Evolutionary conservation across 2,888 invertebrate species (phyloP), one percentile per base, ranked within the genome.

Genomic region (Sesia bembeciformis): DNA sequence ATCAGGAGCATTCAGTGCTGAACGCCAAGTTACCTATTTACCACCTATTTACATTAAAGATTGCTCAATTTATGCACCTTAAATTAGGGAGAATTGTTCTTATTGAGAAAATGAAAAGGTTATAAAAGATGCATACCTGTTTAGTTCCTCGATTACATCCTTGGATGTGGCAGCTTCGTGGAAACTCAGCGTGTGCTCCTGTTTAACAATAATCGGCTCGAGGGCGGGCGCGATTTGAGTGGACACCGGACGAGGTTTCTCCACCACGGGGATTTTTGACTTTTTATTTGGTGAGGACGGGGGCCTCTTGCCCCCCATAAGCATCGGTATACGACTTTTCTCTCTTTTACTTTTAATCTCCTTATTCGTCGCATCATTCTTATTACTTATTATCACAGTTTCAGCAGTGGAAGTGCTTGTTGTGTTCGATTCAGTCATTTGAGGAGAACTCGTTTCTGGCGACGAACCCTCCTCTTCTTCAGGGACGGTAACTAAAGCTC

Each of bases 131-230:
- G 54, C 66, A 69, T 57, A 87, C 90, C 90, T 90, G 73, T 94
- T 94, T 23, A 94, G 84, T 70, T 94, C 94, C 66, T 94, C 94
- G 63, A 94, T 94, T 54, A 94, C 93, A 72, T 94, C 94, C 71
- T 94, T 94, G 50, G 94, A 94, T 43, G 94, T 93, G 7, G 94
- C 93, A 58, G 93, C 90, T 70, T 94, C 94, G 66, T 93, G 94
- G 70, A 94, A 94, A 79, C 93, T 93, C 57, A 93, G 78, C 5
- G 91, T 92, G 64, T 93, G 86, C 56, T 92, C 92, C 63, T 88
- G 90, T 62, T 83, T 84, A 38, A 90, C 82, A 49, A 90, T 90
- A 53, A 90, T 84, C 5, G 84, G 73, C 50, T 86, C 87, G 5
- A 80, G 72, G 4, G 64, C 59, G 4, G 73, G 62, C 3, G 58